These are phyloP conservation scores for Eupsilia transversa DNA, from an alignment of 2,888 invertebrate species.

Conservation along the genomic window DNA sequence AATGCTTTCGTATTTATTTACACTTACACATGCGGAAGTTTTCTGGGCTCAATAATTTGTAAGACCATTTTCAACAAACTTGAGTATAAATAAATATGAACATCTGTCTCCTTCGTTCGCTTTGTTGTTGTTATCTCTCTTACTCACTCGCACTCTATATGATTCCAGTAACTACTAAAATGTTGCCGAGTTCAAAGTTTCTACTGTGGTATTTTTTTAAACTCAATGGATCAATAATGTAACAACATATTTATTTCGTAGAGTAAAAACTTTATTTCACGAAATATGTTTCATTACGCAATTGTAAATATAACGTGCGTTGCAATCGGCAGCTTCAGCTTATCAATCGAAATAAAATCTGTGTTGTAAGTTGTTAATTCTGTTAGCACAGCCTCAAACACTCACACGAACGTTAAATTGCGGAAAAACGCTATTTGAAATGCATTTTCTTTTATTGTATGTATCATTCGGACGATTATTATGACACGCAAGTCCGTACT, in stretches of 20 bases:
- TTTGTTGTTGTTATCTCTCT: constrained; percentile 54
- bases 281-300: neutral
- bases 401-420: neutral
- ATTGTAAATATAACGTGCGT: neutral
- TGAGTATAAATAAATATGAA: constrained; percentile 29
- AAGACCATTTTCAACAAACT: constrained; percentile 25
- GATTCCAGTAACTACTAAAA: constrained; percentile 38
- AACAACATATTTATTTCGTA: neutral
- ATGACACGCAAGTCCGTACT: neutral
- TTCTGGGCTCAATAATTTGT: constrained; percentile 21
- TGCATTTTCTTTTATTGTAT: neutral
- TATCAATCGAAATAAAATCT: neutral
- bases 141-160: constrained; percentile 48
- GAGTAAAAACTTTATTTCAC: neutral
- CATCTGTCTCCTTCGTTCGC: constrained; percentile 46
- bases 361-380: neutral
- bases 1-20: neutral
- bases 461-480: neutral
- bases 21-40: constrained; percentile 26
- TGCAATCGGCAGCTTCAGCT: too few species aligned
- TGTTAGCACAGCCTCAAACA: neutral
- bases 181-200: constrained; percentile 53
- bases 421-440: neutral
- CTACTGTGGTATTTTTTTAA: constrained; percentile 37
- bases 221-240: neutral